Evolutionary conservation across 2,797 vertebrate genomes (phyloP).

Genomic region (Rhinoraja longicauda): DNA sequence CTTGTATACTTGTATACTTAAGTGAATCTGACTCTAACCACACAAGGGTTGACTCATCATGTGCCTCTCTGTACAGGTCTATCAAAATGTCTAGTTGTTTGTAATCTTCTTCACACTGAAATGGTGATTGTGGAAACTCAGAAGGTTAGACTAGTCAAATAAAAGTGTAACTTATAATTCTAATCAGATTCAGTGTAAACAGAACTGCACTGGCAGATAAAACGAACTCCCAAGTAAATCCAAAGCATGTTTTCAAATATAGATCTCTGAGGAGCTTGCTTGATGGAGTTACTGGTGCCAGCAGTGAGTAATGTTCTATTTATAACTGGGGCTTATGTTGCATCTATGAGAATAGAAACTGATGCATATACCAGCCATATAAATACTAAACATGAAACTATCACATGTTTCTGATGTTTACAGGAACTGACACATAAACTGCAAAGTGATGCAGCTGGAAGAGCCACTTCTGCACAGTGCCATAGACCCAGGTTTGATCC

Average conservation of each 20-base stretch:
- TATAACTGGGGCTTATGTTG: not conserved
- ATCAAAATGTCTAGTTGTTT: not conserved
- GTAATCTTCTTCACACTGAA: not conserved
- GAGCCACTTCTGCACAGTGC: no score
- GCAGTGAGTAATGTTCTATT: not conserved
- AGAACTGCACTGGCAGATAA: not conserved
- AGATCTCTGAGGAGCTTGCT: not conserved
- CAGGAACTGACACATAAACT: not conserved
- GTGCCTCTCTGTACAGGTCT: not conserved
- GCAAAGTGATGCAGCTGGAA: no score
- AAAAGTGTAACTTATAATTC: not conserved
- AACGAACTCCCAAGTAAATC: not conserved
- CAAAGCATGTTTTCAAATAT: not conserved
- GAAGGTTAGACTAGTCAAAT: not conserved
- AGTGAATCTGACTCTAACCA: not conserved
- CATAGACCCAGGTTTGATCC: no score
- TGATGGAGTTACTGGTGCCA: slow-evolving; percentile 1
- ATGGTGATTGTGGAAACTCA: not conserved
- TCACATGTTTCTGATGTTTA: not conserved
- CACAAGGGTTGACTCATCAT: not conserved
- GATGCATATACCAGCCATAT: not conserved
- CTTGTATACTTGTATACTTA: no score
- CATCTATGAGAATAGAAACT: slow-evolving; percentile 21
- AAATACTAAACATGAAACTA: not conserved
- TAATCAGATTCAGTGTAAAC: not conserved